Conservation (phyloP, 2,113 vertebrate species). For the Siniperca knerii region DNA sequence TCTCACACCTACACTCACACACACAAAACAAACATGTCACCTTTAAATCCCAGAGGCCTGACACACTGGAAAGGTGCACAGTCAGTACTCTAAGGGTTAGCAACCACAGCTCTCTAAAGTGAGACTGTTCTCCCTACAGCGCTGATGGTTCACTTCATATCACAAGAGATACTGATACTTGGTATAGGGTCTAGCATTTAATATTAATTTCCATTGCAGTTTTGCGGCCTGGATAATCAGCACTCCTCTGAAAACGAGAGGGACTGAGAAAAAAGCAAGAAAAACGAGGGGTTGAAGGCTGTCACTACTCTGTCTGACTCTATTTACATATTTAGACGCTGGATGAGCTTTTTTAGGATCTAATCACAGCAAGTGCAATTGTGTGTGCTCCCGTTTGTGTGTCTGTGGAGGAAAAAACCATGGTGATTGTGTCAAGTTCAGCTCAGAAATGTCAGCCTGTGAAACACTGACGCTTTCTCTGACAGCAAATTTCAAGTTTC, state of each 20-base stretch:
- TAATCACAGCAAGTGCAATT: constrained; percentile 1
- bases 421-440: constrained; percentile 12
- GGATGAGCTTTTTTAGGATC: constrained; percentile 31
- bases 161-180: neutral
- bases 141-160: constrained; percentile 18
- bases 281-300: constrained; percentile 11
- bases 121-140: constrained; percentile 5
- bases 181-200: neutral
- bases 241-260: neutral
- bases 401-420: neutral
- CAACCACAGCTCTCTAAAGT: constrained; percentile 30
- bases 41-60: constrained; percentile 35
- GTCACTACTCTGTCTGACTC: neutral
- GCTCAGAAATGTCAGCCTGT: constrained; percentile 38
- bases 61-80: constrained; percentile 19
- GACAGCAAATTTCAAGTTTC: constrained; percentile 49
- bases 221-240: constrained; percentile 11
- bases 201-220: neutral
- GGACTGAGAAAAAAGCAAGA: neutral
- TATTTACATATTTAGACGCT: neutral
- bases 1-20: neutral
- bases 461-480: constrained; percentile 44
- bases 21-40: constrained; percentile 24
- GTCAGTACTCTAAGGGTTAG: constrained; percentile 18
- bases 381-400: neutral